phyloP scores from a whole-genome alignment of 2,797 vertebrate species.

The Phataginus tetradactyla region DNA sequence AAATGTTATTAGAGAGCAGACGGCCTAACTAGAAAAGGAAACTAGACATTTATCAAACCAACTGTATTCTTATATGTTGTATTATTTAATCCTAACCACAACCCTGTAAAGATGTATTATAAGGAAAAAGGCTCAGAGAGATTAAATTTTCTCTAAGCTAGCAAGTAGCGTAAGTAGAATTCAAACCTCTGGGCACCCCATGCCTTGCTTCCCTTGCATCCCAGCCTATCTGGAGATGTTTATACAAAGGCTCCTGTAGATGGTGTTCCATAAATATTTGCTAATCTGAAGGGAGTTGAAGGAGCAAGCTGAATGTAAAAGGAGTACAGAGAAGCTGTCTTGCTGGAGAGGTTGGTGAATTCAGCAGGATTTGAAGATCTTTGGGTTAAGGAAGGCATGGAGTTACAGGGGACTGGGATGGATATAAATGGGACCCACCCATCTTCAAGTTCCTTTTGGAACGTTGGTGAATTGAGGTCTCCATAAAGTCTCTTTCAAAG shows the following conservation, averaged over 20 bases:
- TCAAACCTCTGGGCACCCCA: background rate
- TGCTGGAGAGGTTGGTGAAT: background rate
- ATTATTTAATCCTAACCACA: conserved; percentile 25
- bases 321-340: background rate
- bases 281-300: background rate
- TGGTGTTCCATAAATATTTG: background rate
- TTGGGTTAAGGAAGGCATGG: background rate
- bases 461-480: background rate
- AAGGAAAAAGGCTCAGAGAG: conserved; percentile 4
- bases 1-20: background rate
- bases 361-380: background rate
- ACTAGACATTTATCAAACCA: background rate
- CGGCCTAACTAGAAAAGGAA: conserved; percentile 29
- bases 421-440: background rate
- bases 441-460: background rate
- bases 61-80: background rate
- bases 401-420: background rate
- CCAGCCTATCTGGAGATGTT: background rate
- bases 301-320: background rate
- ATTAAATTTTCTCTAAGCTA: background rate
- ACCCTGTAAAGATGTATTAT: background rate
- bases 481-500: background rate
- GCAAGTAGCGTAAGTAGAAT: background rate
- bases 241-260: background rate
- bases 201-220: background rate